Evolutionary conservation across 2,888 invertebrate genomes (phyloP).

Genomic region (Leucoptera coffeella): DNA sequence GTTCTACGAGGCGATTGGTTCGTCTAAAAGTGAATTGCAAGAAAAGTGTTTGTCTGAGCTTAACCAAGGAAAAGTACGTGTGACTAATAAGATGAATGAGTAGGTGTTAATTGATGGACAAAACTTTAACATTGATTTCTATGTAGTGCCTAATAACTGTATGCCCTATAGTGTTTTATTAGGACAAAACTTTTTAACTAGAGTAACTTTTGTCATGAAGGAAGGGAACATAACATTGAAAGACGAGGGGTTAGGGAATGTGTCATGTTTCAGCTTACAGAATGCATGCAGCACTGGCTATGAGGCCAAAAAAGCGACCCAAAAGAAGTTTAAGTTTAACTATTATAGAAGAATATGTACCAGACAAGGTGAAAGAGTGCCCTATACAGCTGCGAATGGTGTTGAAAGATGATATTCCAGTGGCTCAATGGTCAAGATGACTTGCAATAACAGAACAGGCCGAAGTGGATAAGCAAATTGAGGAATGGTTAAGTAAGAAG

Average conservation of each 20-base stretch:
- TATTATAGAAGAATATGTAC: constrained; percentile 2
- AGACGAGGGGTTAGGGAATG: constrained; percentile 1
- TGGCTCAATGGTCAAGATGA: constrained; percentile 3
- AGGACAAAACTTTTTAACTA: constrained; percentile 5
- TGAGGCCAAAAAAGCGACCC: too few relatives aligned
- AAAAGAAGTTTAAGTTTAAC: too few relatives aligned
- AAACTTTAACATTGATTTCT: constrained; percentile 2
- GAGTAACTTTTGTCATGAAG: constrained; percentile 2
- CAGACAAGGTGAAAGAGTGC: constrained; percentile 1
- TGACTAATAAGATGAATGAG: neutral
- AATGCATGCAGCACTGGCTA: too few relatives aligned
- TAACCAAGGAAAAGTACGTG: neutral
- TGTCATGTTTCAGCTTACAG: constrained; percentile 2
- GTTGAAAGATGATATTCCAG: constrained; percentile 3
- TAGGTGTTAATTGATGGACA: constrained; percentile 1
- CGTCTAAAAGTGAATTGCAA: neutral
- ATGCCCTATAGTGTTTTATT: constrained; percentile 5
- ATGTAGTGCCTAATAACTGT: constrained; percentile 4
- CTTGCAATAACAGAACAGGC: constrained; percentile 1
- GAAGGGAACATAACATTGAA: constrained; percentile 1
- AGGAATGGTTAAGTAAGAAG: too few relatives aligned
- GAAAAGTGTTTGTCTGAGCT: neutral
- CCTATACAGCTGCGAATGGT: constrained; percentile 2
- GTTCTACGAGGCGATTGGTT: neutral
- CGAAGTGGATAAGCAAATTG: constrained; percentile 2